Percentiles rank a stretch among this genome's conserved stretches.
phyloP scores from a whole-genome alignment of 2,797 vertebrate genomes.

The Sphenodon punctatus region DNA sequence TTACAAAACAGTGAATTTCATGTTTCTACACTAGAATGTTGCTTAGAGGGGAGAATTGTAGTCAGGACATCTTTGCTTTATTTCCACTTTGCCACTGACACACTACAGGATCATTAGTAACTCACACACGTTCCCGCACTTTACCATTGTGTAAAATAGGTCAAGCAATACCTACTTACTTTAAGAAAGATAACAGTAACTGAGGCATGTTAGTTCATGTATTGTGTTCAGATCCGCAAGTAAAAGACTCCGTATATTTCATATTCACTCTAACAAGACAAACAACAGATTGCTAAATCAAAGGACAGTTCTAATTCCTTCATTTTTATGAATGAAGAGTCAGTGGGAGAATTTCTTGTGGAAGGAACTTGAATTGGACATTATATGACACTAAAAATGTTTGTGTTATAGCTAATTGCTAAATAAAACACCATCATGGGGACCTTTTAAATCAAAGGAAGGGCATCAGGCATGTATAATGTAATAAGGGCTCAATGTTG shows the following conservation, averaged over 20 bases:
- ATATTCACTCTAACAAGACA: background rate
- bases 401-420: background rate
- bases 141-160: background rate
- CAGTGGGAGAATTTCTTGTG: background rate
- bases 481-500: too few relatives aligned
- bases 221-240: background rate
- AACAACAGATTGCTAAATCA: background rate
- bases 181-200: background rate
- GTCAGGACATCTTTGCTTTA: background rate
- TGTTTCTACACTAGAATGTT: background rate
- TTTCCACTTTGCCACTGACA: background rate
- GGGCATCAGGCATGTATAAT: too few relatives aligned
- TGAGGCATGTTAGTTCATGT: background rate
- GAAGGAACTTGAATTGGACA: background rate
- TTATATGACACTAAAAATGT: too few relatives aligned
- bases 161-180: background rate
- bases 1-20: constrained; percentile 19
- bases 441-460: background rate
- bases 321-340: background rate
- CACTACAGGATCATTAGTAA: background rate
- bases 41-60: background rate
- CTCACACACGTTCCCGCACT: background rate
- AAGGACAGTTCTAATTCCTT: background rate
- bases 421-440: background rate
- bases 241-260: background rate